These are phyloP conservation scores for Lordiphosa mommai DNA, from an alignment of 1,140 invertebrate genomes.

Conservation along the genomic window DNA sequence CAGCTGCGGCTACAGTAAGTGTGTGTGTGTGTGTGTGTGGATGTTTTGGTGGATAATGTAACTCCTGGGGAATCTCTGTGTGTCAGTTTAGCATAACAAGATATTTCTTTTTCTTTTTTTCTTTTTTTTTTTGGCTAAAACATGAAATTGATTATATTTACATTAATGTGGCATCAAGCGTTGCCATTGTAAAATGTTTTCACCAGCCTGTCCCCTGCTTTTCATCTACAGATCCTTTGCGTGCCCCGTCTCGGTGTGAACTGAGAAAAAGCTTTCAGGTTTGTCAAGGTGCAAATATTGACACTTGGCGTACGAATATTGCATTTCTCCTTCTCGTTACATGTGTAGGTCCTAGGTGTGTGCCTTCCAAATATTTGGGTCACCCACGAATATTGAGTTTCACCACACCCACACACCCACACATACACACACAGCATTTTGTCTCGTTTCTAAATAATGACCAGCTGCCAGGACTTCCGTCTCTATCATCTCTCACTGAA, in stretches of 20 bases:
- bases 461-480: constrained; percentile 17
- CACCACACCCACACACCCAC: background rate
- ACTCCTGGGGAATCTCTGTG: constrained; percentile 76
- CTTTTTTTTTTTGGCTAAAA: constrained; percentile 65
- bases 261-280: constrained; percentile 54
- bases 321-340: constrained; percentile 31
- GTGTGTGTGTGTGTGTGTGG: constrained; percentile 16
- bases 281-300: constrained; percentile 70
- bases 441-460: constrained; percentile 11
- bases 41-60: constrained; percentile 60
- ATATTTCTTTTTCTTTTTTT: constrained; percentile 53
- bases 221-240: background rate
- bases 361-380: constrained; percentile 14
- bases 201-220: constrained; percentile 6
- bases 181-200: constrained; percentile 61
- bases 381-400: constrained; percentile 6
- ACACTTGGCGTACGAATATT: constrained; percentile 50
- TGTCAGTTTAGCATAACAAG: constrained; percentile 78
- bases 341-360: background rate
- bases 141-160: constrained; percentile 78
- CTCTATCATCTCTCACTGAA: constrained; percentile 3
- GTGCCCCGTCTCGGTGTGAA: constrained; percentile 26
- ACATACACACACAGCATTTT: constrained; percentile 4
- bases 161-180: constrained; percentile 74
- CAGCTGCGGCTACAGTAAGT: constrained; percentile 38